phyloP scores from a whole-genome alignment of 2,113 vertebrate species.

The Dryoscopus gambensis region DNA sequence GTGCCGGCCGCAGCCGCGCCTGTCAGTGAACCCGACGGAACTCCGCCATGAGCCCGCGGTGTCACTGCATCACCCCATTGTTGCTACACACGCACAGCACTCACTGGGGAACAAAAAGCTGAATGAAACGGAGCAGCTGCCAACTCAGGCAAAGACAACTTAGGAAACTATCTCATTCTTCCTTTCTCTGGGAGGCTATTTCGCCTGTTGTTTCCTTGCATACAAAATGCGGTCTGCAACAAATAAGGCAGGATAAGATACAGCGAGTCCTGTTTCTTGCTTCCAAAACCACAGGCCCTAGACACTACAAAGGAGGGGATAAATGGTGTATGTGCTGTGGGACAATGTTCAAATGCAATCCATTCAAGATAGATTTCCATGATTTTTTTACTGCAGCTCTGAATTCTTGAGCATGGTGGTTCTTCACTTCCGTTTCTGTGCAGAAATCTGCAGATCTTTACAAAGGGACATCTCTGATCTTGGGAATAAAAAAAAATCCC shows the following conservation, averaged over 20 bases:
- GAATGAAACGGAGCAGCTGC: constrained; percentile 75
- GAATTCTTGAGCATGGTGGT: background rate
- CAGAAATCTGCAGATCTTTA: background rate
- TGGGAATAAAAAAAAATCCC: background rate
- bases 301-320: constrained; percentile 29
- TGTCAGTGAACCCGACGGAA: constrained; percentile 72
- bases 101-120: constrained; percentile 76
- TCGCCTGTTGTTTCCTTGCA: constrained; percentile 75
- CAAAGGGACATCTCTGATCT: background rate
- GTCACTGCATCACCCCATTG: constrained; percentile 72
- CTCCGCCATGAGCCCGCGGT: constrained; percentile 61
- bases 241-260: constrained; percentile 64
- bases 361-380: background rate
- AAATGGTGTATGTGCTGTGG: constrained; percentile 24
- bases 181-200: constrained; percentile 71
- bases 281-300: constrained; percentile 60
- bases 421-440: background rate
- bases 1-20: background rate
- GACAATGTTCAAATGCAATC: background rate
- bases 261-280: constrained; percentile 31
- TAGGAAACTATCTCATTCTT: constrained; percentile 81
- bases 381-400: background rate
- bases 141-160: constrained; percentile 79
- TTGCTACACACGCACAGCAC: constrained; percentile 77
- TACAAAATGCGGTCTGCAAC: constrained; percentile 71